phyloP scores from a whole-genome alignment of 53 echinoderm and acorn worm genomes.

The Patiria pectinifera region DNA sequence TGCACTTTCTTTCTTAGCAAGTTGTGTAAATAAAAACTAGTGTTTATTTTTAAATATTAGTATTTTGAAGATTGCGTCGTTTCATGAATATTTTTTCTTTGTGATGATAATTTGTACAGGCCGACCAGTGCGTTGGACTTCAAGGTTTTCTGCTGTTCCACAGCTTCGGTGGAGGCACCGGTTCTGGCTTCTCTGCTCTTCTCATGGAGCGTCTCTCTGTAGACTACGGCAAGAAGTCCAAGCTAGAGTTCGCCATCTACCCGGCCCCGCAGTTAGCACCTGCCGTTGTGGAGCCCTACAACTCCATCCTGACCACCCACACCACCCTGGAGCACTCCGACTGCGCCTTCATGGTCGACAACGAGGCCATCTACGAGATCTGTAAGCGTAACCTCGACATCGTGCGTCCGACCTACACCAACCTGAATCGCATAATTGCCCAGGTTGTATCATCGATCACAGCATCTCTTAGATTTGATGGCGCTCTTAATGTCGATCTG shows the following conservation, averaged over 20 bases:
- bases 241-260: slow-evolving; percentile 89
- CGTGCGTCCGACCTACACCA: slow-evolving; percentile 91
- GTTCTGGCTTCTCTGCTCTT: slow-evolving; percentile 72
- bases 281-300: slow-evolving; percentile 80
- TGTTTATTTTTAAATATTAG: not conserved
- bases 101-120: not conserved
- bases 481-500: slow-evolving; percentile 94
- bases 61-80: not conserved
- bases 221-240: slow-evolving; percentile 99
- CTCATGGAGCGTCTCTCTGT: slow-evolving; percentile 80
- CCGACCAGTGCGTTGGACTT: slow-evolving; percentile 43
- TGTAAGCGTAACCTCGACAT: slow-evolving; percentile 85
- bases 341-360: slow-evolving; percentile 94
- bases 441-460: slow-evolving; percentile 85
- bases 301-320: slow-evolving; percentile 85
- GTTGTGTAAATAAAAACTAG: not conserved
- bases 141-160: slow-evolving; percentile 63
- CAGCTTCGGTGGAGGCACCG: slow-evolving; percentile 64
- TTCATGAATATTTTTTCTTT: not conserved
- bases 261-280: slow-evolving; percentile 70
- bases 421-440: slow-evolving; percentile 79
- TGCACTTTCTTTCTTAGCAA: not conserved
- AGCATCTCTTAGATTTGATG: slow-evolving; percentile 91
- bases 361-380: slow-evolving; percentile 94
- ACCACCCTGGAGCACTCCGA: slow-evolving; percentile 89